These are phyloP conservation scores for Cerastoderma edule DNA, from an alignment of 2,888 invertebrate species.

Conservation along the genomic window DNA sequence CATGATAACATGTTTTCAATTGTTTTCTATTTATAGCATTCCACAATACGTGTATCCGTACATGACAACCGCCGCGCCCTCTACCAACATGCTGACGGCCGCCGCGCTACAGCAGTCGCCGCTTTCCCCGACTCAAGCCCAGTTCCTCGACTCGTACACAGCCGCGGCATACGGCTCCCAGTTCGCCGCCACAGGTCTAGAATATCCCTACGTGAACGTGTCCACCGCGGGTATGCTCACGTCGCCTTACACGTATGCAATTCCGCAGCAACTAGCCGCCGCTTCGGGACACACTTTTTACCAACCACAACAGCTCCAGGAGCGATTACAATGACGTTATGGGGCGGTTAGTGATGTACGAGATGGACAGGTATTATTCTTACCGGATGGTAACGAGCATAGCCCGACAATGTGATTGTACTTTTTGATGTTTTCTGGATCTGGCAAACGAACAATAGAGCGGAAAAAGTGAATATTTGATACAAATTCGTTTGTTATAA, in stretches of 20 bases:
- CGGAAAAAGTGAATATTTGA: constrained; percentile 14
- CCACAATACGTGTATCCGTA: constrained; percentile 78
- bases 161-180: constrained; percentile 72
- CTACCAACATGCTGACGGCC: constrained; percentile 63
- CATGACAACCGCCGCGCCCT: constrained; percentile 66
- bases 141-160: constrained; percentile 71
- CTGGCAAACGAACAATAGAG: constrained; percentile 11
- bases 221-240: constrained; percentile 68
- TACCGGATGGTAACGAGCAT: constrained; percentile 9
- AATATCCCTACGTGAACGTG: constrained; percentile 73
- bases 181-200: constrained; percentile 65
- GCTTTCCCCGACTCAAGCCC: constrained; percentile 71
- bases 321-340: constrained; percentile 73
- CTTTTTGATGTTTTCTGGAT: constrained; percentile 11
- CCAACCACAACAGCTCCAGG: constrained; percentile 78
- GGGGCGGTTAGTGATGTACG: constrained; percentile 11
- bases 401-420: constrained; percentile 19
- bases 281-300: constrained; percentile 71
- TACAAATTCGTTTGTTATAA: constrained; percentile 12
- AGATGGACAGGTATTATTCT: constrained; percentile 17
- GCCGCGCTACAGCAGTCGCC: constrained; percentile 72
- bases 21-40: constrained; percentile 65
- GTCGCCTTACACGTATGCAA: constrained; percentile 74
- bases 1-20: background rate
- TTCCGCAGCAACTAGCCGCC: constrained; percentile 74